These are phyloP conservation scores for Strigops habroptila DNA, from an alignment of 2,113 vertebrate species.

Conservation along the genomic window DNA sequence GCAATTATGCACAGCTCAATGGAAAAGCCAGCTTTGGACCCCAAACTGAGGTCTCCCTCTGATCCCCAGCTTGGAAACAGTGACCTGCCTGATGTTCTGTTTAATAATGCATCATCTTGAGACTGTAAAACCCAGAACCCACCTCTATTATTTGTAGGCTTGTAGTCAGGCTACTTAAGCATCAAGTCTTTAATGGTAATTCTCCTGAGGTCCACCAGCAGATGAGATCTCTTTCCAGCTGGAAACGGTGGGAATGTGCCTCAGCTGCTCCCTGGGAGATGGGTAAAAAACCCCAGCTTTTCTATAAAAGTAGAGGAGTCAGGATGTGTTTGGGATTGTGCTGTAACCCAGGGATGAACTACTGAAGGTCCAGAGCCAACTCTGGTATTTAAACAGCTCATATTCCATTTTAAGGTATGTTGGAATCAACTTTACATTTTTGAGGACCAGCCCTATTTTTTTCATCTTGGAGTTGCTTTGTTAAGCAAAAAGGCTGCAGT, in stretches of 20 bases:
- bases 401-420: neutral
- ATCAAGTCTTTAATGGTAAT: neutral
- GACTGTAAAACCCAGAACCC: neutral
- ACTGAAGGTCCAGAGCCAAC: neutral
- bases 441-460: neutral
- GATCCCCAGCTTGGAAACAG: neutral
- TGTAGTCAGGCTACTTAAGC: neutral
- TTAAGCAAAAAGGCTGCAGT: neutral
- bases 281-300: neutral
- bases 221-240: neutral
- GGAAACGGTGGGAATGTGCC: neutral
- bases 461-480: neutral
- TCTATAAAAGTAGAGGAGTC: neutral
- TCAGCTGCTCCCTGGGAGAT: neutral
- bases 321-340: fast-evolving
- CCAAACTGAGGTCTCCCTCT: neutral
- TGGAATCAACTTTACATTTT: neutral
- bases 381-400: neutral
- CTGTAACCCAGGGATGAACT: neutral
- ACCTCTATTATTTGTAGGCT: too few species aligned
- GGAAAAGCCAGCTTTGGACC: neutral
- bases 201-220: neutral
- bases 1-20: neutral
- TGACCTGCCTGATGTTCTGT: neutral
- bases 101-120: neutral